Evolutionary conservation across 2,113 vertebrate genomes (phyloP).

Genomic region (Plotosus lineatus): DNA sequence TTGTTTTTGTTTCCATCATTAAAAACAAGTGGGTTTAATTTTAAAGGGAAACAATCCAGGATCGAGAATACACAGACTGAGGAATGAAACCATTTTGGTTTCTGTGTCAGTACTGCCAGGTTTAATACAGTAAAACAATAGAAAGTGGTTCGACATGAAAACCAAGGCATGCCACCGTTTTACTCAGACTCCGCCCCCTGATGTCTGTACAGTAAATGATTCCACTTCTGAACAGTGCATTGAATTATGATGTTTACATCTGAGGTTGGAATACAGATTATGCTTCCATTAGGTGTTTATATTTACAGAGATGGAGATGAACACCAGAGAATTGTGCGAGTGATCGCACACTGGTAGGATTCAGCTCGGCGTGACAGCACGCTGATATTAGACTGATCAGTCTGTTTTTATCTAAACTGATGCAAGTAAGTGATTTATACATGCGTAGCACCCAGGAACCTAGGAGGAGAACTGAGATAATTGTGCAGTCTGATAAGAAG

Average conservation of each 20-base stretch:
- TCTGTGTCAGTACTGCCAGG: not conserved
- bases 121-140: not conserved
- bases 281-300: not conserved
- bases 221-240: not conserved
- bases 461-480: not conserved
- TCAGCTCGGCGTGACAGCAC: not conserved
- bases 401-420: no score
- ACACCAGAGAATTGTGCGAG: not conserved
- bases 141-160: not conserved
- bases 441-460: not conserved
- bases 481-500: not conserved
- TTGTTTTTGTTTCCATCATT: not conserved
- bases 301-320: not conserved
- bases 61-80: not conserved
- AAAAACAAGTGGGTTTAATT: not conserved
- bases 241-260: no score
- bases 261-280: not conserved
- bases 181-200: not conserved
- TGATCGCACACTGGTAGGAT: not conserved
- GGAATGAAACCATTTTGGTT: not conserved
- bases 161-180: not conserved
- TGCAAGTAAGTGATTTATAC: not conserved
- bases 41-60: not conserved
- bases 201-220: no score
- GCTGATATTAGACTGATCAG: not conserved